Evolutionary conservation across 2,797 vertebrate genomes (phyloP).

Genomic region (Trachops cirrhosus): DNA sequence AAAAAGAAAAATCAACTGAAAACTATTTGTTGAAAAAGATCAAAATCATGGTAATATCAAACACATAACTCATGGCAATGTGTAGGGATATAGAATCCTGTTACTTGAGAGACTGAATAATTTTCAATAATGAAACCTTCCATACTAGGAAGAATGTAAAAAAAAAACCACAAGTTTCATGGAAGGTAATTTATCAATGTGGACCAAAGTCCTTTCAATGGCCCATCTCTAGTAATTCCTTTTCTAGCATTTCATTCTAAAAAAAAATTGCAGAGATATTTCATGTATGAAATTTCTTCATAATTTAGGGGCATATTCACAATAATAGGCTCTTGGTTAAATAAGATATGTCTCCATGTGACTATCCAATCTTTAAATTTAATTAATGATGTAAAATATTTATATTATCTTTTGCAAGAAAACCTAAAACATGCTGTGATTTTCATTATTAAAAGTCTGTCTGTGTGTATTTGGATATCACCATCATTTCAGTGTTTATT

Average conservation of each 20-base stretch:
- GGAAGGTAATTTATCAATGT: not conserved
- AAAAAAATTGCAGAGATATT: not conserved
- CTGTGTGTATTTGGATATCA: not conserved
- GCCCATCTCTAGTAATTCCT: not conserved
- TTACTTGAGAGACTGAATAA: not conserved
- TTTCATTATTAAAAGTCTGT: not conserved
- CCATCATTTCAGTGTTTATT: not conserved
- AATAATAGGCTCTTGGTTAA: not conserved
- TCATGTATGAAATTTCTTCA: not conserved
- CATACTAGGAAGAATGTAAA: not conserved
- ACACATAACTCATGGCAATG: not conserved
- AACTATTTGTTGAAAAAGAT: not conserved
- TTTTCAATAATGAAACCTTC: not conserved
- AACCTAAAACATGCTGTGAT: not conserved
- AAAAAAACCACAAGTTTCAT: not conserved
- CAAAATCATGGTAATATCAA: not conserved
- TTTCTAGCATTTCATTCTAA: not conserved
- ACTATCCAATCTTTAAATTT: not conserved
- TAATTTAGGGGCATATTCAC: not conserved
- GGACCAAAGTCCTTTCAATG: not conserved
- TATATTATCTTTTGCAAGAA: not conserved
- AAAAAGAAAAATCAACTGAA: not conserved
- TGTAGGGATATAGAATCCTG: not conserved
- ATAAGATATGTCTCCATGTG: not conserved
- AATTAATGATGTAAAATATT: not conserved